These are phyloP conservation scores for Nothocercus nigrocapillus DNA, from an alignment of 2,113 vertebrate species.

Conservation along the genomic window DNA sequence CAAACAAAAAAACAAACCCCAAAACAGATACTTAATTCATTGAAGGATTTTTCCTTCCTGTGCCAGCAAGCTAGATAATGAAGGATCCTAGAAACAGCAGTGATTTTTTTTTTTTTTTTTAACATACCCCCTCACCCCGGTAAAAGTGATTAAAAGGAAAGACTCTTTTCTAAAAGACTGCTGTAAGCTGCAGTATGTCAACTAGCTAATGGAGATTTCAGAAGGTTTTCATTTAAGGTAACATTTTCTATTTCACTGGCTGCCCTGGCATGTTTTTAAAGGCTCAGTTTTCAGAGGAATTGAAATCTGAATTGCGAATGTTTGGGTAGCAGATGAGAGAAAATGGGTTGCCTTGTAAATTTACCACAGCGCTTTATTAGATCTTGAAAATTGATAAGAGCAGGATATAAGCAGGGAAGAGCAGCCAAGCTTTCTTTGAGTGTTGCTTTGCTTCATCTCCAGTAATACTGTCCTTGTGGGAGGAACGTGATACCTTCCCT, in stretches of 20 bases:
- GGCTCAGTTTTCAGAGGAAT: not conserved
- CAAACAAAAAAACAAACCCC: not conserved
- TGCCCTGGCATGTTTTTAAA: not conserved
- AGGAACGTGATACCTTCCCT: not conserved
- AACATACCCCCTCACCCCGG: too few species aligned
- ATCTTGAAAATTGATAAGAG: not conserved
- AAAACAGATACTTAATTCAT: not conserved
- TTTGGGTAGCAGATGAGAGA: not conserved
- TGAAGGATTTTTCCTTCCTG: not conserved
- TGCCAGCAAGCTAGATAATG: not conserved
- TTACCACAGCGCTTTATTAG: not conserved
- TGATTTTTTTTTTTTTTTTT: not conserved
- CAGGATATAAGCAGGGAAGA: not conserved
- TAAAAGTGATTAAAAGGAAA: not conserved
- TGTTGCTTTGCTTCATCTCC: not conserved
- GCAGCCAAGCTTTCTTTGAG: not conserved
- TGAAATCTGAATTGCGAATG: not conserved
- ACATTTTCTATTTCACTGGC: not conserved
- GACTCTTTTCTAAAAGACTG: not conserved
- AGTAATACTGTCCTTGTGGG: not conserved
- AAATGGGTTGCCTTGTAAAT: not conserved
- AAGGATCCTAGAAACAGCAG: not conserved
- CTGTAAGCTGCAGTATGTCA: not conserved
- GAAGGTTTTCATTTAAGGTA: not conserved
- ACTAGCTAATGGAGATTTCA: not conserved